Conservation (phyloP, 2,113 vertebrate genomes). For the Cricetomys ansorgei region DNA sequence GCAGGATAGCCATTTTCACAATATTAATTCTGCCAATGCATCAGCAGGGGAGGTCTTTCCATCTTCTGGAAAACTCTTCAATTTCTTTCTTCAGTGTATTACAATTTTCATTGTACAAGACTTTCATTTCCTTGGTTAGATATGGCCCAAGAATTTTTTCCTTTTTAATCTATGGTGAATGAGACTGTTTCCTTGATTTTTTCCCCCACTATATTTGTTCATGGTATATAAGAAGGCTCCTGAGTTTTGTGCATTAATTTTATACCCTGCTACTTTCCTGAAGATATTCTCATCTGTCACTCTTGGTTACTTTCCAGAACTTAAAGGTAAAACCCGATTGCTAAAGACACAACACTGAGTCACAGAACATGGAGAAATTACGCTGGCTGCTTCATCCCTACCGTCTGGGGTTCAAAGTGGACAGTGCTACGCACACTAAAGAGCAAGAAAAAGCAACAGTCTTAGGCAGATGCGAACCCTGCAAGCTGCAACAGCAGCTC, state of each 20-base stretch:
- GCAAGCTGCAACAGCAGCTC: neutral
- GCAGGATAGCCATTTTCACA: neutral
- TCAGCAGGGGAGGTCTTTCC: neutral
- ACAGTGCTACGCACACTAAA: neutral
- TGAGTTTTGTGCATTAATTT: neutral
- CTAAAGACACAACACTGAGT: neutral
- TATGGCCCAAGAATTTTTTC: neutral
- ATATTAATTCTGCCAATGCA: neutral
- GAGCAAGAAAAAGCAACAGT: neutral
- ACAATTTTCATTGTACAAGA: neutral
- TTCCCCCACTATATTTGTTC: neutral
- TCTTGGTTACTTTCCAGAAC: neutral
- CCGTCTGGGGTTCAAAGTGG: neutral
- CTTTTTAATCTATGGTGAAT: neutral
- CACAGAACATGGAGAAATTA: neutral
- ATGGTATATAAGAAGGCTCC: neutral
- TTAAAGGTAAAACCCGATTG: neutral
- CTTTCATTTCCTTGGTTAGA: neutral
- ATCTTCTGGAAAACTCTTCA: neutral
- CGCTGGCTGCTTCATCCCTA: neutral
- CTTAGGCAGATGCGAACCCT: neutral
- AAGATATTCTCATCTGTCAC: neutral
- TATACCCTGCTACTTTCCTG: neutral
- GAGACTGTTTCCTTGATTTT: neutral
- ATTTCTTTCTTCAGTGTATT: neutral